These are phyloP conservation scores for Melipona bicolor DNA, from an alignment of 2,888 invertebrate species.

Conservation along the genomic window DNA sequence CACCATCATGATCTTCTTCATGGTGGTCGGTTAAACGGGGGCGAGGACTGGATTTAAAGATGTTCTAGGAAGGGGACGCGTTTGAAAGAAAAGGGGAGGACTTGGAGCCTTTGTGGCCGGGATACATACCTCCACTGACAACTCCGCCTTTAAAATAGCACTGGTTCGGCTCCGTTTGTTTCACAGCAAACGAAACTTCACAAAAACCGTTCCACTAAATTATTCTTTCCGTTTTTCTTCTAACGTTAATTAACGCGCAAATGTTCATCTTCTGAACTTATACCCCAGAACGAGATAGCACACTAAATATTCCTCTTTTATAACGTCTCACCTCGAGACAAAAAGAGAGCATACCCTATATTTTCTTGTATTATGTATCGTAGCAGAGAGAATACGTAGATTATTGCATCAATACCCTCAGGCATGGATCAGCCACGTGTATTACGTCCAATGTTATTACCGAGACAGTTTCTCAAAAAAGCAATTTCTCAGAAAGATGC, in stretches of 20 bases:
- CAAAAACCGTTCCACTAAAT: constrained; percentile 18
- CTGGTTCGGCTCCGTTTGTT: constrained; percentile 41
- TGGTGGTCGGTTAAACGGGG: constrained; percentile 71
- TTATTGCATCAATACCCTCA: no score
- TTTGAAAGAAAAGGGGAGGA: constrained; percentile 78
- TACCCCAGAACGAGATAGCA: no score
- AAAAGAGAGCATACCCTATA: no score
- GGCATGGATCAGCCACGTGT: no score
- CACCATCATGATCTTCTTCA: constrained; percentile 73
- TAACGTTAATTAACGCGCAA: neutral
- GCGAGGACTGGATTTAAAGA: constrained; percentile 65
- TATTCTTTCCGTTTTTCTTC: neutral
- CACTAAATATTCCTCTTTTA: no score
- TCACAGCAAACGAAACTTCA: constrained; percentile 5
- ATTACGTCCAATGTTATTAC: no score
- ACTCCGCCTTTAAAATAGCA: constrained; percentile 73
- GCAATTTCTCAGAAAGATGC: no score
- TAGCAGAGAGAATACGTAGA: no score
- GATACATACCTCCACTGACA: constrained; percentile 64
- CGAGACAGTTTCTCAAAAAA: no score
- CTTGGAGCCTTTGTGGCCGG: constrained; percentile 72
- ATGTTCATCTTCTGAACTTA: no score
- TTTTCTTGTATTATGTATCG: no score
- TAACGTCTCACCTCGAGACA: no score
- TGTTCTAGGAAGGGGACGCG: constrained; percentile 66